Conservation (phyloP, 2,888 invertebrate genomes). For the Ectemnius cavifrons region DNA sequence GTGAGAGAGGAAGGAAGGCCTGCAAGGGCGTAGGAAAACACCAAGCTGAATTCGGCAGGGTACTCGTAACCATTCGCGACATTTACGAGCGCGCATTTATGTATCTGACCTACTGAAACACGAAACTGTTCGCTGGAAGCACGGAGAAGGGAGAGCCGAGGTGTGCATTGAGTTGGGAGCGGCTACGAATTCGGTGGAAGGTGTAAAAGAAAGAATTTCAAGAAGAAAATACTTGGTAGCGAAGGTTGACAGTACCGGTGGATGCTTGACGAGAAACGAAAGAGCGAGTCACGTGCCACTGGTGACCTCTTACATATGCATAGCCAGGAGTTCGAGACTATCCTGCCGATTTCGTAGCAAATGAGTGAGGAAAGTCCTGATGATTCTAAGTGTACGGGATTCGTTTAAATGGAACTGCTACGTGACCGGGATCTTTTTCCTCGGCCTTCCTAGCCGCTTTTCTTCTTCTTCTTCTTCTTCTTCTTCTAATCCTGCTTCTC, state of each 20-base stretch:
- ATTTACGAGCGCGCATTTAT: not conserved
- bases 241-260: not conserved
- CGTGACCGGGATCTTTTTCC: conserved; percentile 40
- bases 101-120: not conserved
- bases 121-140: not conserved
- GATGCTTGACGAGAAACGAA: not conserved
- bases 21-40: too few relatives aligned
- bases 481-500: not conserved
- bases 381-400: conserved; percentile 47
- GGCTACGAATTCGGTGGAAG: not conserved
- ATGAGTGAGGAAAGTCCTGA: conserved; percentile 41
- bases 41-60: too few relatives aligned
- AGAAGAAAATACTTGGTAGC: not conserved
- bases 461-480: too few relatives aligned
- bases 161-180: not conserved
- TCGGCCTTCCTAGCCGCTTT: conserved; percentile 10
- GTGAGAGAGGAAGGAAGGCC: too few relatives aligned
- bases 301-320: conserved; percentile 29
- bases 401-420: conserved; percentile 45
- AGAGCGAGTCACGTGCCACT: conserved; percentile 35
- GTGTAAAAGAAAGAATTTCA: conserved; percentile 11
- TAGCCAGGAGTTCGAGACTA: conserved; percentile 27
- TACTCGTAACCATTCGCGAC: not conserved
- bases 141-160: not conserved
- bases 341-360: conserved; percentile 48